Evolutionary conservation across 2,888 invertebrate genomes (phyloP).

Genomic region (Athalia cordata): DNA sequence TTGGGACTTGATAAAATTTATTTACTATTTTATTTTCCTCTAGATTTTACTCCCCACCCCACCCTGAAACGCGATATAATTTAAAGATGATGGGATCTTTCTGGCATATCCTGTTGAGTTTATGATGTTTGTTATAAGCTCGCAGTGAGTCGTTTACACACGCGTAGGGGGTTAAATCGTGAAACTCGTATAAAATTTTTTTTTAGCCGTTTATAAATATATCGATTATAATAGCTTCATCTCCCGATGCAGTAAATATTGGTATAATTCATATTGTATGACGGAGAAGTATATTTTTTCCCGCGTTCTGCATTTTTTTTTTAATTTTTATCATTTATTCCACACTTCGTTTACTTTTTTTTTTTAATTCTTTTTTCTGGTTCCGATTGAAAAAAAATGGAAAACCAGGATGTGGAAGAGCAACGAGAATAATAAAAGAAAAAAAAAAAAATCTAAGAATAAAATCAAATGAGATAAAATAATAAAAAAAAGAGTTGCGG

Average conservation of each 20-base stretch:
- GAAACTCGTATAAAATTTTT: background rate
- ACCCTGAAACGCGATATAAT: slow-evolving; percentile 18
- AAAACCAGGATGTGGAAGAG: background rate
- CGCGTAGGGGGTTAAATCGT: background rate
- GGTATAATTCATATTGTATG: too few species aligned
- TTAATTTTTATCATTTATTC: too few species aligned
- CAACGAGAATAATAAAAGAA: background rate
- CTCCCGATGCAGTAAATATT: background rate
- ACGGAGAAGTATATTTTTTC: too few species aligned
- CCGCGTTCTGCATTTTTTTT: too few species aligned
- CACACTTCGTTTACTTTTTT: too few species aligned
- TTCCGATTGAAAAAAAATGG: too few species aligned
- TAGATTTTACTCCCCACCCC: background rate
- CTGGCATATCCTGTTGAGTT: slow-evolving; percentile 42
- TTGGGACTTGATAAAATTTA: slow-evolving; percentile 34
- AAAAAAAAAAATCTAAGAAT: background rate
- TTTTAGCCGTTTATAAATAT: background rate
- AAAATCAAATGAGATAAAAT: background rate
- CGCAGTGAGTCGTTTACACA: background rate
- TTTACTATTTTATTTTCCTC: slow-evolving; percentile 36
- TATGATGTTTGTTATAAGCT: slow-evolving; percentile 43
- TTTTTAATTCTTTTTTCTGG: too few species aligned
- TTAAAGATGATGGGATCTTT: slow-evolving; percentile 35
- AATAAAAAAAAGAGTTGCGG: background rate
- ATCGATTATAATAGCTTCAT: slow-evolving; percentile 15